phyloP scores from a whole-genome alignment of 2,797 vertebrate species.

The Schizothorax lantsangensis region DNA sequence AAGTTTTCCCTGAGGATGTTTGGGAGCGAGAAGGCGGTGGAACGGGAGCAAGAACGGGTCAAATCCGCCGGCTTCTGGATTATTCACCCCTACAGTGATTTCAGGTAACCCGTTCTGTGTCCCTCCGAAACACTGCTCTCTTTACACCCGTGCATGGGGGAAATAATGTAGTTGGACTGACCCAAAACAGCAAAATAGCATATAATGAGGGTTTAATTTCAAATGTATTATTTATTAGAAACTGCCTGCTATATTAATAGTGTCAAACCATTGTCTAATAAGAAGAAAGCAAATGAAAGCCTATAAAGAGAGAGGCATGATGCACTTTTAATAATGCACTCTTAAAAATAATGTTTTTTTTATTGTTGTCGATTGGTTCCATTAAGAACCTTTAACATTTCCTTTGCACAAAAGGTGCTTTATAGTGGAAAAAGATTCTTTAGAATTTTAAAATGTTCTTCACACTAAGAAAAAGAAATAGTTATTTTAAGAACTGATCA shows the following conservation, averaged over 20 bases:
- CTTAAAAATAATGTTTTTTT: neutral
- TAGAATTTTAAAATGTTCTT: neutral
- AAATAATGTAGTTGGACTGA: neutral
- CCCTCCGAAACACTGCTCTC: neutral
- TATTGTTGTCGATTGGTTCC: neutral
- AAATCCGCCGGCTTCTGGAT: conserved; percentile 99
- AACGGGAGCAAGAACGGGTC: conserved; percentile 96
- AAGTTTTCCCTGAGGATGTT: conserved; percentile 99
- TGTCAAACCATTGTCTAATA: neutral
- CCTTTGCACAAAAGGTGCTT: neutral
- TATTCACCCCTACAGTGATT: conserved; percentile 99
- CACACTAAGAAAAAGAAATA: neutral
- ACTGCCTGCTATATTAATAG: neutral
- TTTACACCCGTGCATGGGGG: neutral
- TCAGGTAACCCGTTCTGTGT: conserved; percentile 86
- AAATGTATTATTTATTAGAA: neutral
- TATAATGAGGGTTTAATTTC: neutral
- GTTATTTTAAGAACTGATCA: neutral
- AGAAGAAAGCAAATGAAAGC: neutral
- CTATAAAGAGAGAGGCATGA: neutral
- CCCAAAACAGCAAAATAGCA: neutral
- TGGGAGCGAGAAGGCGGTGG: conserved; percentile 99
- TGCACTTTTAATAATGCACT: neutral
- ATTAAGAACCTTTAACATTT: neutral
- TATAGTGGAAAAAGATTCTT: neutral